Evolutionary conservation across 2,797 vertebrate genomes (phyloP), one percentile per base, ranked within the genome.

Genomic region (Chelon auratus): DNA sequence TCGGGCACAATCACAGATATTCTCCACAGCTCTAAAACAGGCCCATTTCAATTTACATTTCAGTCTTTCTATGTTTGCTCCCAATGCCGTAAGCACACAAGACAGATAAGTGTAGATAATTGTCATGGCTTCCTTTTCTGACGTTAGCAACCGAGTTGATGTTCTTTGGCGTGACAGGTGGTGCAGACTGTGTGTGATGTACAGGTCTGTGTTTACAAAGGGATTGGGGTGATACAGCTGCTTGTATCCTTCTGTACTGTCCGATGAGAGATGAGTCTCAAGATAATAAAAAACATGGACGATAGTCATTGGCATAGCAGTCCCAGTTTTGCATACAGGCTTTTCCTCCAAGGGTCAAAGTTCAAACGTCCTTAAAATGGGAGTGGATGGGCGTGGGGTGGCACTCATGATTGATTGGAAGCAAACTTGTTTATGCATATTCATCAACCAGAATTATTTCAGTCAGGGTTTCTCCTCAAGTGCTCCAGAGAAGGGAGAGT

Each of bases 271-370:
- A 86, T 37, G 37, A 75, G 65, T 79, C 51, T 61, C 36, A 53
- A 67, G 55, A 81, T 22, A 77, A 68, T 17, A 72, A 13, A 55
- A 5, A 74, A 39, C 42, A 10, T 75, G 51, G 39, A 68, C 12
- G 55, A 78, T 39, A 66, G 57, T 84, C 78, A 87, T 88, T 90
- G 78, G 86, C 83, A 87, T 78, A 83, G 82, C 84, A 82, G 82
- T 88, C 80, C 80, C 61, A 64, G 78, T 51, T 91, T 92, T 90
- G 89, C 90, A 93, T 91, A 88, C 86, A 80, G 65, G 81, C 74
- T 65, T 47, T 85, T 89, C 62, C 66, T 87, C 81, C 64, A 61
- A 47, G 73, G 65, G 72, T 83, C 68, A 80, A 68, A 82, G 86
- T 89, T 87, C 82, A 82, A 74, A 78, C 59, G 84, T 80, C 75